A percentile compares a stretch with the other conserved stretches of the same genome.
Conservation (phyloP, 1,140 invertebrate species). For the Delia radicum region DNA sequence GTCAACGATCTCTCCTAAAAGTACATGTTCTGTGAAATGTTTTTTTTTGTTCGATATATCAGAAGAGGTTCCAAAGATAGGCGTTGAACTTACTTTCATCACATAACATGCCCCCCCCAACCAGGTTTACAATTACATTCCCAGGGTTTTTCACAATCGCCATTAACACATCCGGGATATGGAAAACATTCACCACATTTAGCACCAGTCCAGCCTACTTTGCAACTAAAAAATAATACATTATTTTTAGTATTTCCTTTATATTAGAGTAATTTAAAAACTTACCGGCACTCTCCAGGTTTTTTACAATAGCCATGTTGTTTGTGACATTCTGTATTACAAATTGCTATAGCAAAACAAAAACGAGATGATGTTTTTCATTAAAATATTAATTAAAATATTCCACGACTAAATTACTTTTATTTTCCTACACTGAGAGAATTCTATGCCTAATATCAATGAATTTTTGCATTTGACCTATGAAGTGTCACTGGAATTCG, state of each 20-base stretch:
- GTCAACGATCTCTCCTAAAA: too few relatives aligned
- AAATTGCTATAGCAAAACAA: slow-evolving; percentile 66
- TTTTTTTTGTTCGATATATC: too few relatives aligned
- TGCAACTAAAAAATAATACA: slow-evolving; percentile 65
- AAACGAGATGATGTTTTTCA: slow-evolving; percentile 24
- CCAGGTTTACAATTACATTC: slow-evolving; percentile 82
- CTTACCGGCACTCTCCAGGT: slow-evolving; percentile 66
- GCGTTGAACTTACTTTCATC: slow-evolving; percentile 76
- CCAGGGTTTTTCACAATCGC: slow-evolving; percentile 82
- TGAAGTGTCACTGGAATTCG: too few relatives aligned
- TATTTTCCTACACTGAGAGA: too few relatives aligned
- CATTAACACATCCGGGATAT: slow-evolving; percentile 84
- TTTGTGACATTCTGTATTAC: slow-evolving; percentile 75
- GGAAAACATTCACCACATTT: slow-evolving; percentile 80
- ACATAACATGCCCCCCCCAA: slow-evolving; percentile 86
- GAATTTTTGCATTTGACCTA: too few relatives aligned
- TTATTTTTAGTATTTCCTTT: not conserved
- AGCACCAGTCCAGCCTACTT: slow-evolving; percentile 81
- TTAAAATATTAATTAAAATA: slow-evolving; percentile 30
- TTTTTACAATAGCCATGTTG: slow-evolving; percentile 82
- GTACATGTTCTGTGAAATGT: too few relatives aligned
- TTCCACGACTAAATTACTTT: too few relatives aligned
- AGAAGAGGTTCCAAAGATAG: too few relatives aligned
- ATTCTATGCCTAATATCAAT: too few relatives aligned
- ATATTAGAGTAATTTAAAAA: not conserved